phyloP scores from a whole-genome alignment of 2,797 vertebrate species.

The Anas capensis region DNA sequence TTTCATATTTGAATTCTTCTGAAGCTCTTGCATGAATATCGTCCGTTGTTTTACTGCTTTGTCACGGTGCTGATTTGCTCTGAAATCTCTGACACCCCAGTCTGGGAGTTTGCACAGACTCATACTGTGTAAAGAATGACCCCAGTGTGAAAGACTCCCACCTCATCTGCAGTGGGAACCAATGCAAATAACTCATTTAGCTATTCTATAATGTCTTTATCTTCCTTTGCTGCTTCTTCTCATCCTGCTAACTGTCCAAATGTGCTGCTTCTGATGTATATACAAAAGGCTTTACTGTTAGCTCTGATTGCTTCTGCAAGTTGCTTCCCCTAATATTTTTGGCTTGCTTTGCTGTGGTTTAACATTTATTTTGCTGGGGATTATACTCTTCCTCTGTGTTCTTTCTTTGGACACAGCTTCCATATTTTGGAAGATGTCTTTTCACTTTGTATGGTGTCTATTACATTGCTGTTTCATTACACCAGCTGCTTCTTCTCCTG shows the following conservation, averaged over 20 bases:
- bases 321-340: constrained; percentile 44
- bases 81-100: neutral
- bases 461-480: neutral
- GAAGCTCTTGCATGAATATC: neutral
- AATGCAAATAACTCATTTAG: constrained; percentile 46
- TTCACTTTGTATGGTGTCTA: neutral
- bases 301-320: neutral
- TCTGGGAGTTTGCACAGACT: neutral
- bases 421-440: constrained; percentile 1
- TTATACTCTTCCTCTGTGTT: constrained; percentile 46
- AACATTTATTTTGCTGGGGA: constrained; percentile 44
- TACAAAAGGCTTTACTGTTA: constrained; percentile 41
- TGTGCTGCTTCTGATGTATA: neutral
- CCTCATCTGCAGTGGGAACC: neutral
- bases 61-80: neutral
- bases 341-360: constrained; percentile 39
- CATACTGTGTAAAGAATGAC: constrained; percentile 33
- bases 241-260: neutral
- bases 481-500: neutral
- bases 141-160: constrained; percentile 6
- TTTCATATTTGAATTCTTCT: neutral
- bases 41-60: neutral
- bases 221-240: constrained; percentile 46
- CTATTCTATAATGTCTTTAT: constrained; percentile 39
- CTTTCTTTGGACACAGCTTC: constrained; percentile 3